Conservation (phyloP, 2,113 vertebrate genomes). For the Lasiurus cinereus region DNA sequence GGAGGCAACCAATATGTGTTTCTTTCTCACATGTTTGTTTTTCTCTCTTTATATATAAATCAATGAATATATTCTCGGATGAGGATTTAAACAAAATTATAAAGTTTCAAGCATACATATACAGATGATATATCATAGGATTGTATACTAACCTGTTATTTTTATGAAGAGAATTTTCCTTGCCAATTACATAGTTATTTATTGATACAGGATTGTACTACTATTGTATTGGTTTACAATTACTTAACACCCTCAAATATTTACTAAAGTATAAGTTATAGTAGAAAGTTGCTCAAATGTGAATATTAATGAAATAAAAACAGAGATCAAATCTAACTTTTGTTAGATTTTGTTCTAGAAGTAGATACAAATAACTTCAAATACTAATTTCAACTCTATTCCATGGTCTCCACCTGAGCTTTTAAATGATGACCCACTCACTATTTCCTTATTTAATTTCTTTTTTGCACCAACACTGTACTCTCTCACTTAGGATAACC, state of each 20-base stretch:
- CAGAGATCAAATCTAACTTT: neutral
- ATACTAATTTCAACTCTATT: neutral
- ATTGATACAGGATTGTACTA: neutral
- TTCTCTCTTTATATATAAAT: neutral
- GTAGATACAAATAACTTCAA: neutral
- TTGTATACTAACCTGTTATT: neutral
- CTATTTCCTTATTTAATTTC: neutral
- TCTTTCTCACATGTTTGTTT: neutral
- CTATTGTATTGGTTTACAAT: constrained; percentile 47
- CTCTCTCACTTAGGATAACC: neutral
- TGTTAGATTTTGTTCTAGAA: neutral
- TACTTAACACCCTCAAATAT: neutral
- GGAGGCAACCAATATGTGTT: neutral
- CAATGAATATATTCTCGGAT: neutral
- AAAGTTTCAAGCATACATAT: neutral
- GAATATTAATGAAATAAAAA: neutral
- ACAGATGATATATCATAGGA: neutral
- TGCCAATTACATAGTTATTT: neutral
- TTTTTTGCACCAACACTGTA: neutral
- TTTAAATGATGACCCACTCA: neutral
- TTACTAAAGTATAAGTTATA: constrained; percentile 1
- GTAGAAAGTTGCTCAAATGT: neutral
- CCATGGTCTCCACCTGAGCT: neutral
- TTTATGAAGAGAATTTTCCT: neutral
- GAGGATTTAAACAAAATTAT: neutral